A percentile compares a stretch with the other conserved stretches of the same genome.
These are phyloP conservation scores for Byasa hedistus DNA, from an alignment of 2,888 invertebrate genomes.

Conservation along the genomic window DNA sequence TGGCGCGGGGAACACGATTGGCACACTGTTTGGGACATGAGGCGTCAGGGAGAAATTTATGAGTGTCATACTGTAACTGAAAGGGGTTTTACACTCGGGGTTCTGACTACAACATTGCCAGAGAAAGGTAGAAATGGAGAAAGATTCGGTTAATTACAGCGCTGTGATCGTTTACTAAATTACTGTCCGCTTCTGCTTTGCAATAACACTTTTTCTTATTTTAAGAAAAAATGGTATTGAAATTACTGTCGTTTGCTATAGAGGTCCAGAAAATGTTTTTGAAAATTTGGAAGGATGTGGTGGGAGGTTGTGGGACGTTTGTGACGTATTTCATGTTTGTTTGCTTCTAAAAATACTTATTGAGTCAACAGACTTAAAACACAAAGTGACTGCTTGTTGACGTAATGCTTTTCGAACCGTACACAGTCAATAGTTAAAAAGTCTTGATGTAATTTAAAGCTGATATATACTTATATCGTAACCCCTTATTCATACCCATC, in stretches of 20 bases:
- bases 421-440: too few relatives aligned
- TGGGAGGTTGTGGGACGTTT: neutral
- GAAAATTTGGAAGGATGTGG: neutral
- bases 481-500: too few relatives aligned
- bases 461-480: too few relatives aligned
- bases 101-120: conserved; percentile 60
- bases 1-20: conserved; percentile 61
- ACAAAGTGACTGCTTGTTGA: too few relatives aligned
- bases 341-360: neutral
- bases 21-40: conserved; percentile 57
- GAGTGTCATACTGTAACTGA: conserved; percentile 66
- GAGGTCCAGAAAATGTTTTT: neutral
- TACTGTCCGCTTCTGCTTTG: conserved; percentile 17
- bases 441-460: too few relatives aligned
- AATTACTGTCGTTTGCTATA: neutral
- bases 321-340: conserved; percentile 9
- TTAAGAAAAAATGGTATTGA: neutral
- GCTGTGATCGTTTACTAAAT: conserved; percentile 26
- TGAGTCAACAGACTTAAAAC: too few relatives aligned
- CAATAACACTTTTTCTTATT: neutral
- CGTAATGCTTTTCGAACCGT: too few relatives aligned
- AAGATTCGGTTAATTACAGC: conserved; percentile 22
- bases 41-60: conserved; percentile 48
- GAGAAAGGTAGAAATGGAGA: conserved; percentile 50
- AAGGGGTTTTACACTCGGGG: conserved; percentile 59